Evolutionary conservation across 2,797 vertebrate species (phyloP).

Genomic region (Cichlasoma orientale): DNA sequence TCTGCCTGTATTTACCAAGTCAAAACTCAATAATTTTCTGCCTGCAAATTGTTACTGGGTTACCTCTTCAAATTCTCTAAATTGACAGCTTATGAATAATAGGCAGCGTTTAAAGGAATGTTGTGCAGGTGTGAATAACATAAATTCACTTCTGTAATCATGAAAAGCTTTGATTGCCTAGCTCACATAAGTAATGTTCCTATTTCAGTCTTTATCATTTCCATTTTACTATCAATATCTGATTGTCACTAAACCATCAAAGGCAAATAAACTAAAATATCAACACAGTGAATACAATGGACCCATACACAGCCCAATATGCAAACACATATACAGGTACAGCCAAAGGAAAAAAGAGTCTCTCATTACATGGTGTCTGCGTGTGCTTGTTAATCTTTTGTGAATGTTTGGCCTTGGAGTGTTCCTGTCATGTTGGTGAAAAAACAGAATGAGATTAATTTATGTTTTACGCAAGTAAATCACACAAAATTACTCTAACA

Average conservation of each 20-base stretch:
- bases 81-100: conserved; percentile 84
- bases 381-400: neutral
- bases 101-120: conserved; percentile 73
- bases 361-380: neutral
- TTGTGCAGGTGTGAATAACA: conserved; percentile 71
- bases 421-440: neutral
- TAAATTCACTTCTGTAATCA: conserved; percentile 72
- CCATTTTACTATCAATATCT: conserved; percentile 53
- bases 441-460: neutral
- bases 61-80: conserved; percentile 75
- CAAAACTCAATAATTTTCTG: conserved; percentile 72
- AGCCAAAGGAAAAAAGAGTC: neutral
- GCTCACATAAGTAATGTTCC: conserved; percentile 56
- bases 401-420: conserved; percentile 6
- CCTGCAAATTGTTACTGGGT: conserved; percentile 71
- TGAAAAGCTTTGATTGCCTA: conserved; percentile 73
- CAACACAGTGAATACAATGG: neutral
- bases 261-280: conserved; percentile 19
- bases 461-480: neutral
- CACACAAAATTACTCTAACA: conserved; percentile 11
- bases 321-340: neutral
- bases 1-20: conserved; percentile 75
- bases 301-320: conserved; percentile 13
- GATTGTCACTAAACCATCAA: conserved; percentile 19
- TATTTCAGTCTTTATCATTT: conserved; percentile 54